Evolutionary conservation across 2,113 vertebrate genomes (phyloP), one percentile per base, ranked within the genome.

Genomic region (Cichladusa arquata): DNA sequence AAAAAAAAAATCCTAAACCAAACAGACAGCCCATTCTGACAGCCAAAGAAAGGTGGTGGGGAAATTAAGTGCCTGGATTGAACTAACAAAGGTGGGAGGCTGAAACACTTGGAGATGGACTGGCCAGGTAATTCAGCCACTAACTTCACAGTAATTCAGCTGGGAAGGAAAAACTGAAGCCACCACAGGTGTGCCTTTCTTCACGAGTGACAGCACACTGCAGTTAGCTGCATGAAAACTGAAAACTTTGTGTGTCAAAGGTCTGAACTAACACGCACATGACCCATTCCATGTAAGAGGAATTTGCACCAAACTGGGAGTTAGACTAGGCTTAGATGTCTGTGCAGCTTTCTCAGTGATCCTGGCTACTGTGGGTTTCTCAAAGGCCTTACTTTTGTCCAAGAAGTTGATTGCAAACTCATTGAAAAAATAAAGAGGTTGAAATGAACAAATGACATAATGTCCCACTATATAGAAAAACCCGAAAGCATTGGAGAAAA

Each of bases 1-100:
- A 77, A 76, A 88, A 88, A 88, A 36, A 90, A 80, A 88, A 86
- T 77, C 71, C 80, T 48, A 72, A 90, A 26, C 11, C 48, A 92
- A 84, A 84, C 1, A 77, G 45, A 69, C 17, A 58, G 40, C 22
- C 44, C 14, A 33, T 44, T 67, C 47, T 85, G 47, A 48, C 6
- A 71, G 54, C 14, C 42, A 34, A 85, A 51, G 40, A 83, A 64
- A 85, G 8, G 19, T 74, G 36, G 22, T 40, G 29, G 40, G 38
- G 65, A 92, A 90, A 83, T 61, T 45, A 61, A 38, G 33, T 38
- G 26, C 50, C 25, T 42, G 18, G 10, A 26, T 50, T 77, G 34
- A 88, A 61, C 28, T 38, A 45, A 38, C 8, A 45, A 65, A 88
- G 18, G 51, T 58, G n/a, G 22, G 33, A 88, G 48, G 42, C 25